Percentiles rank a stretch among this genome's conserved stretches.
These are phyloP conservation scores for Melanotus villosus DNA, from an alignment of 2,888 invertebrate species.

Conservation along the genomic window DNA sequence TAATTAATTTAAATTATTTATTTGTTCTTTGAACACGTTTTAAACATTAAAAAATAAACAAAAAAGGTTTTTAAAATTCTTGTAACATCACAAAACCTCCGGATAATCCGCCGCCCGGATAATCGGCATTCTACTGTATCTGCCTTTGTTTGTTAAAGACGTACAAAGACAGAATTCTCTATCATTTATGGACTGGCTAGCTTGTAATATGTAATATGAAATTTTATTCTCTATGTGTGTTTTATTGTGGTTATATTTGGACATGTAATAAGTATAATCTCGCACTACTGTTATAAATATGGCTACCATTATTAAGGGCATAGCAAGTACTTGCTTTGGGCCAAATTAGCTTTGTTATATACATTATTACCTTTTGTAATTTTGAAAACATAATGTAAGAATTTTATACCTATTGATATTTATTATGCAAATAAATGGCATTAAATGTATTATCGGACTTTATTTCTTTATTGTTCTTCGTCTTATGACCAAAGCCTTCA, in stretches of 20 bases:
- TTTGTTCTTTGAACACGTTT: no score
- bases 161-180: not conserved
- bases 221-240: slow-evolving; percentile 11
- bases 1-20: no score
- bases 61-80: no score
- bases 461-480: no score
- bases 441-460: slow-evolving; percentile 15
- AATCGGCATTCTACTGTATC: no score
- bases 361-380: slow-evolving; percentile 40
- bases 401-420: slow-evolving; percentile 53
- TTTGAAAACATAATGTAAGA: slow-evolving; percentile 41
- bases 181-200: not conserved
- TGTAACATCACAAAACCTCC: not conserved
- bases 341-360: slow-evolving; percentile 33
- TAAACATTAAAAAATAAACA: no score
- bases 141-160: not conserved
- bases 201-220: not conserved
- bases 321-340: slow-evolving; percentile 28
- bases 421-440: slow-evolving; percentile 42
- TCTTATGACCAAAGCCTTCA: no score
- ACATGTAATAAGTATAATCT: slow-evolving; percentile 9
- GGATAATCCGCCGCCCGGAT: not conserved
- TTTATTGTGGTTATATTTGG: slow-evolving; percentile 17
- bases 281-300: slow-evolving; percentile 1
- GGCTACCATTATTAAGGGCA: slow-evolving; percentile 6